Evolutionary conservation across 2,113 vertebrate genomes (phyloP).

Genomic region (Rattus rattus): DNA sequence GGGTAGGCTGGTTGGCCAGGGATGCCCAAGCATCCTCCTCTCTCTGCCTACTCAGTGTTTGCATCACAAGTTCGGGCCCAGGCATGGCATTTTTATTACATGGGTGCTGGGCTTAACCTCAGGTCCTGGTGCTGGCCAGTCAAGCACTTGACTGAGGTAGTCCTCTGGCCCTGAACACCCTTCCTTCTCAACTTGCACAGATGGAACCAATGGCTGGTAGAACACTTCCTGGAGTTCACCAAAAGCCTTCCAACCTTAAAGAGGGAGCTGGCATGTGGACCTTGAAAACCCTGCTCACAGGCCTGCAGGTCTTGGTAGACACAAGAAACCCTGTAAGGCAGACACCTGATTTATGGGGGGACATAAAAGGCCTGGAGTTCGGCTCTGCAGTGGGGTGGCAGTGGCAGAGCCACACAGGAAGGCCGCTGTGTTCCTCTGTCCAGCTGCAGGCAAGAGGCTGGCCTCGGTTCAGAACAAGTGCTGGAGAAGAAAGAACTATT

Average conservation of each 20-base stretch:
- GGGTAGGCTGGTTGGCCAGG: background rate
- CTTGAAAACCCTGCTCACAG: fast-evolving
- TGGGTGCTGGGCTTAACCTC: background rate
- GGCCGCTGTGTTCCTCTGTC: background rate
- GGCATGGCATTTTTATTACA: background rate
- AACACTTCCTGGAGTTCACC: fast-evolving
- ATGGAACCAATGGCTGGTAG: fast-evolving
- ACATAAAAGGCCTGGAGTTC: fast-evolving
- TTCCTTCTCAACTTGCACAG: background rate
- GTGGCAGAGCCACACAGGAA: fast-evolving
- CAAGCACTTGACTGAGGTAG: background rate
- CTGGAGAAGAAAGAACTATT: fast-evolving
- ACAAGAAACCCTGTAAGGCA: background rate
- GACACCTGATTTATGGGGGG: background rate
- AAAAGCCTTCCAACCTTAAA: no score
- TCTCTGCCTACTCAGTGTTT: background rate
- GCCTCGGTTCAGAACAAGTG: background rate
- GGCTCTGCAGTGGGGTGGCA: fast-evolving
- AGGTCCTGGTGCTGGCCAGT: background rate
- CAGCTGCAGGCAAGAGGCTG: background rate
- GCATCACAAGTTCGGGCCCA: background rate
- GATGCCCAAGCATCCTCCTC: background rate
- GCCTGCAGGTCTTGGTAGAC: background rate
- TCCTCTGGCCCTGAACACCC: background rate
- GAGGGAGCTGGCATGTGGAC: background rate